Evolutionary conservation across 2,113 vertebrate species (phyloP).

Genomic region (Actenoides hombroni): DNA sequence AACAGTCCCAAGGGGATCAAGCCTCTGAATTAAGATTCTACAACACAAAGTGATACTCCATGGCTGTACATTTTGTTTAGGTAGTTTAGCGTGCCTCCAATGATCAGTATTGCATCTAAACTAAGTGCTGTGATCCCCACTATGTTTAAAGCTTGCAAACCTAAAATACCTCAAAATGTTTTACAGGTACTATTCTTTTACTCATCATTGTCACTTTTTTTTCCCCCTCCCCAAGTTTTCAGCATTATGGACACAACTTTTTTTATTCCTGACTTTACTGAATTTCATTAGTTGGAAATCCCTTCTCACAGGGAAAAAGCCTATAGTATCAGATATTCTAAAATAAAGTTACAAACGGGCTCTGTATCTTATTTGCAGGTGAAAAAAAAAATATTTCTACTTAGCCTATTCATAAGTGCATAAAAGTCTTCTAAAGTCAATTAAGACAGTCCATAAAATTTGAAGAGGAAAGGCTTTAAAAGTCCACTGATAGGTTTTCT

Average conservation of each 20-base stretch:
- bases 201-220: neutral
- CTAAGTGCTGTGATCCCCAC: neutral
- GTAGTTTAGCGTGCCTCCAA: neutral
- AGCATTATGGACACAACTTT: neutral
- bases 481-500: slow-evolving; percentile 46
- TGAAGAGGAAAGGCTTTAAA: slow-evolving; percentile 44
- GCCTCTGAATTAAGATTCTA: neutral
- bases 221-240: neutral
- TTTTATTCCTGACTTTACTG: neutral
- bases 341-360: slow-evolving; percentile 9
- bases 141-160: neutral
- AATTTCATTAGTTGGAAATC: neutral
- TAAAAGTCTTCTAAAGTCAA: slow-evolving; percentile 53
- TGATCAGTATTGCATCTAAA: neutral
- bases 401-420: slow-evolving; percentile 17
- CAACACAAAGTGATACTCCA: neutral
- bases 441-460: slow-evolving; percentile 62
- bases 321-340: neutral
- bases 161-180: neutral
- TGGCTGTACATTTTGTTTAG: neutral
- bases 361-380: neutral
- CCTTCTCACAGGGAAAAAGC: neutral
- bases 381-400: neutral
- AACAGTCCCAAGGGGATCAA: neutral
- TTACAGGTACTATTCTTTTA: neutral